Evolutionary conservation across 2,888 invertebrate genomes (phyloP), one percentile per base, ranked within the genome.

Genomic region (Tipula helvola): DNA sequence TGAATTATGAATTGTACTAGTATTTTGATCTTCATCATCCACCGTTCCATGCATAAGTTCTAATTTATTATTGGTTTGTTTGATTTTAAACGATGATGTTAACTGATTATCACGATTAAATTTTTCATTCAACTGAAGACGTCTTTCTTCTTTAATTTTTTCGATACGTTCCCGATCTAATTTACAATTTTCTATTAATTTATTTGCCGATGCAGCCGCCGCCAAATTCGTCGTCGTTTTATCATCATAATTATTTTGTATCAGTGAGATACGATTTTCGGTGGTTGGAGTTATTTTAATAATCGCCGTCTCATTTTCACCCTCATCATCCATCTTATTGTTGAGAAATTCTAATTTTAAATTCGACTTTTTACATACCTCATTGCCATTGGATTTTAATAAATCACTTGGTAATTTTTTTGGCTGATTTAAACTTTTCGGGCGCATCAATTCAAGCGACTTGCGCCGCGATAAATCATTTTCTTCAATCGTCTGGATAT

Each of bases 121-220:
- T 90, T 97, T 97, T 90, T 97, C 97, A 85, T 97, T 93, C 13
- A 97, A 91, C 89, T 96, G 96, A 88, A 95, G 95, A 86, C 97
- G 93, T n/a, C 97, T 92, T 90, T 97, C 97, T 90, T 97, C 97
- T 91, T 97, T 97, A 90, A 97, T 97, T 90, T 96, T 95, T 91
- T 97, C 97, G 88, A 97, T 97, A 85, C 97, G 92, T 90, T 97
- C 97, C 85, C 97, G 92, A 89, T 96, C 95, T 36, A 95, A 90
- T 87, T 95, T 94, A 57, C 92, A 92, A 36, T 91, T 92, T 87
- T 93, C 93, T 5, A 86, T 86, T 44, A 42, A 12, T 39, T 84
- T 84, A 84, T 84, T 84, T 10, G 71, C 18, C 10, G 71, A 28
- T 28, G 28, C 10, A 3, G 12, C 28, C 71, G 71, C 71, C 12